Evolutionary conservation across 92 coral and sea anemone species (phyloP).

Genomic region (Phenganax marumi): DNA sequence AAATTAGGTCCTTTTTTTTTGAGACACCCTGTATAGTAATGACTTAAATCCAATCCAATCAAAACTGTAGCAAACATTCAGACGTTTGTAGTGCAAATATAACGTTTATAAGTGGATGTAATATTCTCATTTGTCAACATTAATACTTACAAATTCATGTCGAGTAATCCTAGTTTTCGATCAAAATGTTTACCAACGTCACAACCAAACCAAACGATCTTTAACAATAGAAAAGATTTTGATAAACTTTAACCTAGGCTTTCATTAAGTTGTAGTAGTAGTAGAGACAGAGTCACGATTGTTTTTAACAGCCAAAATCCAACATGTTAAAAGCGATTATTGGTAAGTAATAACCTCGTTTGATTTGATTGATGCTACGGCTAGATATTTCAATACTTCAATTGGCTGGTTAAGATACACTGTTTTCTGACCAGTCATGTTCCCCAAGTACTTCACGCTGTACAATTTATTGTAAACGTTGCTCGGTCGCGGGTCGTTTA

Average conservation of each 20-base stretch:
- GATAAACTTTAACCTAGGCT: too few relatives aligned
- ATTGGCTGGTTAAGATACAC: conserved; percentile 83
- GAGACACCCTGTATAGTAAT: too few relatives aligned
- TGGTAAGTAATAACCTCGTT: conserved; percentile 65
- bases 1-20: too few relatives aligned
- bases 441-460: conserved; percentile 88
- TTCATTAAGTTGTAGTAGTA: too few relatives aligned
- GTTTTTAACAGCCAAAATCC: too few relatives aligned
- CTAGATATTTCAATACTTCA: conserved; percentile 72
- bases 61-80: too few relatives aligned
- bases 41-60: too few relatives aligned
- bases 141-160: conserved; percentile 71
- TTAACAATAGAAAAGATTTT: not conserved
- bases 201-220: conserved; percentile 99
- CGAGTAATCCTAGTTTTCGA: conserved; percentile 72
- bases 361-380: conserved; percentile 82
- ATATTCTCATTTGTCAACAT: too few relatives aligned
- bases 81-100: too few relatives aligned
- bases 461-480: conserved; percentile 76
- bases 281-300: too few relatives aligned
- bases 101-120: too few relatives aligned
- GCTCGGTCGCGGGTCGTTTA: conserved; percentile 82
- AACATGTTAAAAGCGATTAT: too few relatives aligned
- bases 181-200: conserved; percentile 95
- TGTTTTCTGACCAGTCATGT: conserved; percentile 74